These are phyloP conservation scores for Heterochromis multidens DNA, from an alignment of 2,113 vertebrate species.

Conservation along the genomic window DNA sequence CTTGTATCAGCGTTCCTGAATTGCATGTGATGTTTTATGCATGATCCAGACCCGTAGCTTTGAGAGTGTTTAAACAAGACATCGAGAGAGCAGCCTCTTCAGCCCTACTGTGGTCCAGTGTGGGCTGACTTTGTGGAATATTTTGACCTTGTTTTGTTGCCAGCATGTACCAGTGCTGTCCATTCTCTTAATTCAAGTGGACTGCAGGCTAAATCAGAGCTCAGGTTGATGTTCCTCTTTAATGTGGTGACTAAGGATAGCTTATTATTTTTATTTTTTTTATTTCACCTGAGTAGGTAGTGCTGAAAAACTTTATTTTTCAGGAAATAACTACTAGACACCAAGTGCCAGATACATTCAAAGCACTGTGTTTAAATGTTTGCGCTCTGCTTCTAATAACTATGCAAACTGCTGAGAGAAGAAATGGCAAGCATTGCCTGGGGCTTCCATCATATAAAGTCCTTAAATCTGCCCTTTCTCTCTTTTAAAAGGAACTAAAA, in stretches of 20 bases:
- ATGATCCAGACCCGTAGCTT: constrained; percentile 5
- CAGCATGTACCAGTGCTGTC: background rate
- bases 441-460: background rate
- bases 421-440: background rate
- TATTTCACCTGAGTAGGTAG: background rate
- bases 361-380: background rate
- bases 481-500: background rate
- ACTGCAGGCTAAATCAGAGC: constrained; percentile 2
- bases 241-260: background rate
- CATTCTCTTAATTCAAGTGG: constrained; percentile 22
- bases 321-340: background rate
- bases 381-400: background rate
- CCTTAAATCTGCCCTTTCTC: background rate
- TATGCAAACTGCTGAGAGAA: background rate
- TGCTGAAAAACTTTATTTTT: background rate
- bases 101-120: constrained; percentile 23
- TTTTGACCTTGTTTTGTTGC: constrained; percentile 50
- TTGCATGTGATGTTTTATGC: constrained; percentile 64
- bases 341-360: background rate
- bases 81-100: constrained; percentile 20
- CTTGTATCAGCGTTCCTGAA: constrained; percentile 35
- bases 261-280: background rate
- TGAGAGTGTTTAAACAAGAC: constrained; percentile 4
- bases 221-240: background rate
- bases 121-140: constrained; percentile 38